Conservation (phyloP, 1,140 invertebrate genomes). For the Aphis gossypii region DNA sequence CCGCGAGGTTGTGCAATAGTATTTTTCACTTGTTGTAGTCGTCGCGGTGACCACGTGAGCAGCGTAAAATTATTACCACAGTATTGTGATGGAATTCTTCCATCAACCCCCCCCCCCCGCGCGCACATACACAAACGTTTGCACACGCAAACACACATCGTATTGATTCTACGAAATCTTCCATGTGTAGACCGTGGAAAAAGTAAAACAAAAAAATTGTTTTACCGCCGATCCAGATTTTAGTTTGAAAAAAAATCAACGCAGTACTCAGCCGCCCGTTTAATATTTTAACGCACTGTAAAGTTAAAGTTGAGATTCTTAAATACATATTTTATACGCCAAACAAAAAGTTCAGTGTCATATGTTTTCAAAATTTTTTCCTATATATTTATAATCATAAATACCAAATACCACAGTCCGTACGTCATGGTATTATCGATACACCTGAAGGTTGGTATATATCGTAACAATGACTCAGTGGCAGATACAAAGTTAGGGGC, state of each 20-base stretch:
- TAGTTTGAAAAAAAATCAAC: neutral
- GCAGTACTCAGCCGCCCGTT: neutral
- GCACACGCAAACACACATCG: too few relatives aligned
- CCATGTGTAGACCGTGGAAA: neutral
- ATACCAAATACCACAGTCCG: neutral
- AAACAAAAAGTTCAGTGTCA: neutral
- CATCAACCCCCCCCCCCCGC: too few relatives aligned
- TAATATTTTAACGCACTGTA: constrained; percentile 5
- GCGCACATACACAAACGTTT: too few relatives aligned
- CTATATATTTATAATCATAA: neutral
- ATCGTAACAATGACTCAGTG: too few relatives aligned
- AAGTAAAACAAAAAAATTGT: neutral
- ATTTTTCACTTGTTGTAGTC: constrained; percentile 26
- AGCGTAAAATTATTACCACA: neutral
- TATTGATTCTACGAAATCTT: neutral
- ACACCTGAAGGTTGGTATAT: neutral
- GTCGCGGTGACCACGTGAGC: neutral
- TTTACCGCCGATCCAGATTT: neutral
- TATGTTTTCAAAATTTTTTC: neutral
- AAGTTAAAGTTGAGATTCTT: neutral
- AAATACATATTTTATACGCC: neutral
- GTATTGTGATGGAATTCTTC: neutral
- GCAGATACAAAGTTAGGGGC: too few relatives aligned
- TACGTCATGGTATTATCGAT: neutral
- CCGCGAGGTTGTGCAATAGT: neutral